A percentile compares a stretch with the other conserved stretches of the same genome.
phyloP scores from a whole-genome alignment of 2,888 invertebrate genomes.

The Mylabris sibirica region DNA sequence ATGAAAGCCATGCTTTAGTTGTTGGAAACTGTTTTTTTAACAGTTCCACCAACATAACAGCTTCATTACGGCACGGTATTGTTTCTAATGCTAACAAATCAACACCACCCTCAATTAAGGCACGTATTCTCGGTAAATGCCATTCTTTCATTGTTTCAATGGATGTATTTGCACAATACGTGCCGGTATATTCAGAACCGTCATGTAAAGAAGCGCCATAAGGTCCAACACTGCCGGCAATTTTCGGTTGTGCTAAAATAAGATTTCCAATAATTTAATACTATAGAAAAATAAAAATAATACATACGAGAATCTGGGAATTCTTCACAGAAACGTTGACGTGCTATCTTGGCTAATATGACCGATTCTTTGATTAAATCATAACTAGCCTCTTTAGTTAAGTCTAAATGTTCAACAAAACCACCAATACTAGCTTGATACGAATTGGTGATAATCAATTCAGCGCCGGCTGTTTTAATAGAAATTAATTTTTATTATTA shows the following conservation, averaged over 20 bases:
- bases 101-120: conserved; percentile 80
- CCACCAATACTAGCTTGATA: conserved; percentile 87
- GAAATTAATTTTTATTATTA: background rate
- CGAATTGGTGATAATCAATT: conserved; percentile 86
- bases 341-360: conserved; percentile 75
- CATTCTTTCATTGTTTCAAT: conserved; percentile 75
- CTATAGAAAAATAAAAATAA: background rate
- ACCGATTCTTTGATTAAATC: conserved; percentile 79
- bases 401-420: conserved; percentile 75
- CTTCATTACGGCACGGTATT: conserved; percentile 85
- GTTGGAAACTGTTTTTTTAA: conserved; percentile 77
- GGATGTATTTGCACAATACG: conserved; percentile 74
- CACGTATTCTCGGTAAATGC: conserved; percentile 84
- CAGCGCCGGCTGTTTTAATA: conserved; percentile 76
- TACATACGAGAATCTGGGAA: conserved; percentile 50
- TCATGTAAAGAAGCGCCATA: conserved; percentile 91
- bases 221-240: conserved; percentile 92
- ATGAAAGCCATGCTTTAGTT: conserved; percentile 85
- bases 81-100: conserved; percentile 92
- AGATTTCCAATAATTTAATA: conserved; percentile 15
- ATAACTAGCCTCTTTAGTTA: conserved; percentile 72
- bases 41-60: conserved; percentile 80
- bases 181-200: conserved; percentile 93
- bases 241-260: conserved; percentile 63
- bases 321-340: conserved; percentile 67